Evolutionary conservation across 2,113 vertebrate genomes (phyloP).

Genomic region (Cairina moschata): DNA sequence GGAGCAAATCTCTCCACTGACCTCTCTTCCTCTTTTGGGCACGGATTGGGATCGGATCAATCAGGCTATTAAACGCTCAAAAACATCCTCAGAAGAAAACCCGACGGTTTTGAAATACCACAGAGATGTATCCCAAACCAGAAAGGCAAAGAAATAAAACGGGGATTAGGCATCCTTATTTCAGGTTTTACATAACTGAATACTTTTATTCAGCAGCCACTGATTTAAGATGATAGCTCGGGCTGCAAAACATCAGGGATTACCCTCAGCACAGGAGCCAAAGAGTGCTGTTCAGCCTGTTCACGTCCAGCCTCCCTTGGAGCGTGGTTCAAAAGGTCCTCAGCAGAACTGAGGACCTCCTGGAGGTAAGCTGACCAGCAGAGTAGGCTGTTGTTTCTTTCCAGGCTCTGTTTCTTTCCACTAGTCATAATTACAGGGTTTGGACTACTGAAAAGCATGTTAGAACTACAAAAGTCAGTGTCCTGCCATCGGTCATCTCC

Average conservation of each 20-base stretch:
- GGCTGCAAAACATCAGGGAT: not conserved
- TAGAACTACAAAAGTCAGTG: not conserved
- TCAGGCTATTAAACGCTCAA: not conserved
- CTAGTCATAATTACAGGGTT: not conserved
- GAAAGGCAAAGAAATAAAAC: not conserved
- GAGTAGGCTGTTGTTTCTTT: not conserved
- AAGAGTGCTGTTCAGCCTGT: not conserved
- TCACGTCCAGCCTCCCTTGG: not conserved
- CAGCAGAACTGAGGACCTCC: not conserved
- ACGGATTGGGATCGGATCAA: accelerated
- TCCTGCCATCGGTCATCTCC: not conserved
- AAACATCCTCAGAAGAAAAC: not conserved
- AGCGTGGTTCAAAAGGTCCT: not conserved
- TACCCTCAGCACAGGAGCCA: not conserved
- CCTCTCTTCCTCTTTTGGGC: not conserved
- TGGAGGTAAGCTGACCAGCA: not conserved
- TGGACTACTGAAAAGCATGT: not conserved
- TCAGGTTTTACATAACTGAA: not conserved
- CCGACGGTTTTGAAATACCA: not conserved
- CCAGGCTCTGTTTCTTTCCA: not conserved
- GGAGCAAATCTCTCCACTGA: not conserved
- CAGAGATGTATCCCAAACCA: not conserved
- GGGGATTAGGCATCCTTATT: not conserved
- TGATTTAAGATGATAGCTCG: not conserved
- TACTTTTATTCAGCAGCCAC: not conserved